Base-by-base conservation (phyloP, 2,797 vertebrate species). In the Lutjanus argentimaculatus region DNA sequence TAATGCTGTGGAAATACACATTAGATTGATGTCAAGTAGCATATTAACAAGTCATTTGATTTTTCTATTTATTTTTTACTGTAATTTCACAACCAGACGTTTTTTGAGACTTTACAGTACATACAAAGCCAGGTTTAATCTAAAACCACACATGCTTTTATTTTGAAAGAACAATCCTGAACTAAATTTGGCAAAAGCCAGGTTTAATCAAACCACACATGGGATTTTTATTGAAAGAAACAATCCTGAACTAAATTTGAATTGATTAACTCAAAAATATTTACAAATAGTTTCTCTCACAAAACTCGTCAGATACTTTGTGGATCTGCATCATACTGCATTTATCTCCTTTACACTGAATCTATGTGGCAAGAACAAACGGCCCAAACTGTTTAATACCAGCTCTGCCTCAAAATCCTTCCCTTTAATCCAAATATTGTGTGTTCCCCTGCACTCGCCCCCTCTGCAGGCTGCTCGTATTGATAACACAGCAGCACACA, bases 401-500 rank as follows among this genome's bases (percentile, higher is more conserved):
- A 10, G 2, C 52, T 14, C 15, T 53, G 6, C 8, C 36, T n/a
- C 25, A 46, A 9, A 77, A 45, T 21, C 68, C 7, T 43, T n/a
- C 8, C 43, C 3, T 40, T 36, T 19, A 58, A 73, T 45, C 49
- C 52, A 51, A 21, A 55, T 9, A 36, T 2, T 40, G 17, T 58
- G 3, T 58, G 3, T 65, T 22, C 17, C 8, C 42, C 8, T 42
- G 57, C 6, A 0, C 48, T n/a, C 36, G 2, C n/a, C 40, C 10
- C 6, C 8, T 36, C 57, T 69, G 13, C 36, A n/a, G 15, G 30
- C 45, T 25, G 72, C 52, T 68, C 45, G 36, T 58, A 7, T 57
- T 45, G 67, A 64, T 75, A 67, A 70, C 58, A 53, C 9, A 36
- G 30, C 55, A 53, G 58, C 49, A 64, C 40, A 52, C 22, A 40